Conservation (phyloP, 2,888 invertebrate species). For the Pristionchus mayeri region DNA sequence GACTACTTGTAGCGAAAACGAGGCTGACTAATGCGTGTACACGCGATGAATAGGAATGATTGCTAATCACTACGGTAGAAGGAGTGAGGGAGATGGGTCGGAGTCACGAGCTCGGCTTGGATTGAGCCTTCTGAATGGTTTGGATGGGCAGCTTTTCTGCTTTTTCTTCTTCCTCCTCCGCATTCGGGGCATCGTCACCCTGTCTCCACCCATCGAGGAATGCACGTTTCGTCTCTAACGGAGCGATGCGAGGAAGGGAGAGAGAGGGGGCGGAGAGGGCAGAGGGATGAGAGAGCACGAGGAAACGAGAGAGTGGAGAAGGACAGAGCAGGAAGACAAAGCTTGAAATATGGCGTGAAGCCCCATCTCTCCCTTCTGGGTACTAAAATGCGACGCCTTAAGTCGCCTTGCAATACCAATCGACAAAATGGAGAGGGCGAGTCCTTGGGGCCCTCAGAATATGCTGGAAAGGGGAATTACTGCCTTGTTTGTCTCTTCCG, state of each 20-base stretch:
- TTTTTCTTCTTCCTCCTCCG: slow-evolving; percentile 34
- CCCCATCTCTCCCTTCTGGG: neutral
- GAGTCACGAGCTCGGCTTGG: neutral
- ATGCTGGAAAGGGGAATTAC: too few relatives aligned
- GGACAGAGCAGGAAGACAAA: slow-evolving; percentile 27
- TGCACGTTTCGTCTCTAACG: slow-evolving; percentile 48
- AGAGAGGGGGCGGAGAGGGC: neutral
- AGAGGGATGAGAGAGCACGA: slow-evolving; percentile 10
- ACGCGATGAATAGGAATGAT: neutral
- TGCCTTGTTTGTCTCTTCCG: too few relatives aligned
- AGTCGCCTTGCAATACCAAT: neutral
- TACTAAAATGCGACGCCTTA: neutral
- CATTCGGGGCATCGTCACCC: neutral
- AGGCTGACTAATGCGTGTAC: too few relatives aligned
- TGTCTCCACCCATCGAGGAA: slow-evolving; percentile 39
- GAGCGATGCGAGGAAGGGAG: neutral
- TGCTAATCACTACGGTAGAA: neutral
- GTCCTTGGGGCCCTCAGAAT: neutral
- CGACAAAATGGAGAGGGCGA: neutral
- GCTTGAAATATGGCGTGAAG: slow-evolving; percentile 37
- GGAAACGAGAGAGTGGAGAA: neutral
- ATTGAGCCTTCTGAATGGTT: neutral
- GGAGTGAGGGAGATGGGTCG: neutral
- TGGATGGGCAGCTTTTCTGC: neutral
- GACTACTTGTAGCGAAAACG: too few relatives aligned